These are phyloP conservation scores for Tenebrio molitor DNA, from an alignment of 1,140 invertebrate genomes.

Conservation along the genomic window DNA sequence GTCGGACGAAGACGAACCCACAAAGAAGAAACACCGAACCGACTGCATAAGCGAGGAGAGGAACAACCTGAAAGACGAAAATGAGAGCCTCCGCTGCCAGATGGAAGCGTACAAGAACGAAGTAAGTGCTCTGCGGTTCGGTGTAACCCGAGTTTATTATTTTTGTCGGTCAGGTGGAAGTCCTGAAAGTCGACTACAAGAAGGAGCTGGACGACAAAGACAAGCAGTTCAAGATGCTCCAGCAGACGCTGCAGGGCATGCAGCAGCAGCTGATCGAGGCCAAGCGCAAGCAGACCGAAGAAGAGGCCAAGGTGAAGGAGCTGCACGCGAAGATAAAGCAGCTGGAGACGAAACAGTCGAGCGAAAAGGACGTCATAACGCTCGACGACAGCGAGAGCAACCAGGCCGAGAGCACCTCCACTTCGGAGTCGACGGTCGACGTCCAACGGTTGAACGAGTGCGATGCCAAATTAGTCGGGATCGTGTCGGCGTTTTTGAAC, in stretches of 20 bases:
- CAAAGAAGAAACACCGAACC: slow-evolving; percentile 65
- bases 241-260: slow-evolving; percentile 85
- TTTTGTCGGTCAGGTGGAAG: slow-evolving; percentile 72
- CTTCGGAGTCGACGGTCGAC: slow-evolving; percentile 44
- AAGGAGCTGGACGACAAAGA: slow-evolving; percentile 78
- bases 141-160: background rate
- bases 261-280: slow-evolving; percentile 81
- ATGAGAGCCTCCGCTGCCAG: slow-evolving; percentile 92
- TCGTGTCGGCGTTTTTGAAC: slow-evolving; percentile 87
- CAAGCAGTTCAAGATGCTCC: slow-evolving; percentile 79
- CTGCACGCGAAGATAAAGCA: slow-evolving; percentile 71
- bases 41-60: slow-evolving; percentile 68
- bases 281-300: slow-evolving; percentile 74
- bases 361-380: slow-evolving; percentile 61
- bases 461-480: slow-evolving; percentile 80
- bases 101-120: slow-evolving; percentile 96
- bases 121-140: too few species aligned
- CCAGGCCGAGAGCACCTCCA: slow-evolving; percentile 56
- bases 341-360: slow-evolving; percentile 37
- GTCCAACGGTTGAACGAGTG: slow-evolving; percentile 50
- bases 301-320: slow-evolving; percentile 73
- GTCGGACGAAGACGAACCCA: slow-evolving; percentile 79
- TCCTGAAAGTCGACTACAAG: slow-evolving; percentile 78
- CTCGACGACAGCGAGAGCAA: slow-evolving; percentile 63
- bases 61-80: slow-evolving; percentile 80